Conservation (phyloP, 2,113 vertebrate species). For the Mirza zaza region DNA sequence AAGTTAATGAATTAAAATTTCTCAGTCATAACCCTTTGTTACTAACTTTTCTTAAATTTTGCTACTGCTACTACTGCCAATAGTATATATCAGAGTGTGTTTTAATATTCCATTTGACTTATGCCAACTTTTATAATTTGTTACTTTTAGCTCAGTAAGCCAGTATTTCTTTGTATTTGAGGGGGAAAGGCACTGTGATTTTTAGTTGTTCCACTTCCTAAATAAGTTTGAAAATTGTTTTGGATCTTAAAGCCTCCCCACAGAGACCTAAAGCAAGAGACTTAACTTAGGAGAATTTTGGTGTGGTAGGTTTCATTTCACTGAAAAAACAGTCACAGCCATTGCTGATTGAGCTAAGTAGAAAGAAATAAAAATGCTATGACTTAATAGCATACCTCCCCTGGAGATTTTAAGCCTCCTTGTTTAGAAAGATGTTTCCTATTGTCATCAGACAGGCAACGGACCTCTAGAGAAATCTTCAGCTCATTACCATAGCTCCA, state of each 20-base stretch:
- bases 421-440: constrained; percentile 42
- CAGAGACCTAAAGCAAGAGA: not conserved
- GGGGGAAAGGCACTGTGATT: not conserved
- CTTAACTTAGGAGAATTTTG: not conserved
- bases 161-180: not conserved
- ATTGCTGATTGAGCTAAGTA: not conserved
- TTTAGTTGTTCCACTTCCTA: not conserved
- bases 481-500: not conserved
- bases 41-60: not conserved
- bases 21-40: not conserved
- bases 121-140: not conserved
- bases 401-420: not conserved
- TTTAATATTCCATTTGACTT: not conserved
- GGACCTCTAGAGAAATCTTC: not conserved
- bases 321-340: not conserved
- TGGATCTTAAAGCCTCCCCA: not conserved
- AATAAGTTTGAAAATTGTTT: constrained; percentile 44
- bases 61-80: not conserved
- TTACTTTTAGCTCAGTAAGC: constrained; percentile 25
- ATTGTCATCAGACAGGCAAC: constrained; percentile 33
- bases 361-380: constrained; percentile 10
- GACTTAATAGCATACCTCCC: not conserved
- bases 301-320: not conserved
- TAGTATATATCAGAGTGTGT: not conserved
- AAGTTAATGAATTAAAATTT: not conserved